Evolutionary conservation across 1,140 invertebrate species (phyloP).

Genomic region (Bombus superbus): DNA sequence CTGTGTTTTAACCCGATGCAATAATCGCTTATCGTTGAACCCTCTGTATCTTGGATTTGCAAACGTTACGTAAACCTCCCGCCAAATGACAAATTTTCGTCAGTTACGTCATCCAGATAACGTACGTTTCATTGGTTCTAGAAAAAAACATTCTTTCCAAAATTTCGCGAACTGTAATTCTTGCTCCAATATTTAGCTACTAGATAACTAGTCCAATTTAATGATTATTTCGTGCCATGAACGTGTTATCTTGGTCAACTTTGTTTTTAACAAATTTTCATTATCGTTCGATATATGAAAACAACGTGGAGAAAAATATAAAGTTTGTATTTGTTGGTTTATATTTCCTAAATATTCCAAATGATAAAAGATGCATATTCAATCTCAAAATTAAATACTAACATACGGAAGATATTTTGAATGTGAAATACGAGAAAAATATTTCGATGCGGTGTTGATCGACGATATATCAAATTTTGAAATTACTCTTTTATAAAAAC

Average conservation of each 20-base stretch:
- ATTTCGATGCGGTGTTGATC: no score
- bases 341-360: no score
- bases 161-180: neutral
- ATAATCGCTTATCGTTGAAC: slow-evolving; percentile 24
- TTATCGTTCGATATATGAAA: neutral
- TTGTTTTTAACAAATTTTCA: neutral
- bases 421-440: no score
- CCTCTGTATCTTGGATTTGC: neutral
- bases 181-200: neutral
- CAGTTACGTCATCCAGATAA: neutral
- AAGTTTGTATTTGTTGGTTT: no score
- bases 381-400: no score
- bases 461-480: no score
- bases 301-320: no score
- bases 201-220: neutral
- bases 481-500: no score
- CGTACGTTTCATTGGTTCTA: neutral
- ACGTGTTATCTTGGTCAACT: neutral
- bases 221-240: neutral
- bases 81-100: slow-evolving; percentile 5
- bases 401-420: no score
- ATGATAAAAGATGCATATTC: no score
- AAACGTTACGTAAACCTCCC: slow-evolving; percentile 37
- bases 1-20: slow-evolving; percentile 14
- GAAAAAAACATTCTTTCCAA: neutral